These are phyloP conservation scores for Melangyna quadrimaculata DNA, from an alignment of 2,888 invertebrate species.

Conservation along the genomic window DNA sequence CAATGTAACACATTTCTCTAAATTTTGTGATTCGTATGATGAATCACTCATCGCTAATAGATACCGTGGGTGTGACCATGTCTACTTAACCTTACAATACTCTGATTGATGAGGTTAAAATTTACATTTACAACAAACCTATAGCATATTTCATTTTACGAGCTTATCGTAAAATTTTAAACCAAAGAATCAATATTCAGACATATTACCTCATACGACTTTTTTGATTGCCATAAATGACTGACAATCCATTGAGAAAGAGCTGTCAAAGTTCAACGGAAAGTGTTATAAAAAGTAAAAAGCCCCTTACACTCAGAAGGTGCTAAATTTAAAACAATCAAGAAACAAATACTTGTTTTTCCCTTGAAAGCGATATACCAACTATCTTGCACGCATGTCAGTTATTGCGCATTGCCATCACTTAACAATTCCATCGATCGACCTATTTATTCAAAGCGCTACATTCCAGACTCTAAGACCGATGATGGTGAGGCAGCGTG, in stretches of 20 bases:
- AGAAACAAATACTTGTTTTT: constrained; percentile 1
- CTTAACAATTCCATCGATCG: constrained; percentile 42
- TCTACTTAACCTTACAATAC: background rate
- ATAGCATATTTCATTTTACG: constrained; percentile 53
- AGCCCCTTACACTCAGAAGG: constrained; percentile 56
- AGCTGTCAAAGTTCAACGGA: constrained; percentile 39
- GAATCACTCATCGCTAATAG: background rate
- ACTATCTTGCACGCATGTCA: background rate
- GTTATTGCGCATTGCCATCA: background rate
- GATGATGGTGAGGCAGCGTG: background rate
- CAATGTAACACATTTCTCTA: background rate
- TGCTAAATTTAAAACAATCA: constrained; percentile 55
- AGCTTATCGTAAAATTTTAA: constrained; percentile 7
- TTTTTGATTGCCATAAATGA: background rate
- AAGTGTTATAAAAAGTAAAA: constrained; percentile 40
- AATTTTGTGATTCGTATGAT: background rate
- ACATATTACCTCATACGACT: background rate
- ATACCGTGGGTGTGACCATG: background rate
- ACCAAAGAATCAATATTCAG: background rate
- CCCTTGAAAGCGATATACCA: constrained; percentile 12
- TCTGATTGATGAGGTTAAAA: background rate
- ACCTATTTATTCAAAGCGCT: constrained; percentile 56
- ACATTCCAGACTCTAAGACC: constrained; percentile 34
- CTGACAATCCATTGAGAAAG: background rate
- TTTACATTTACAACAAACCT: constrained; percentile 28